Base-by-base conservation (phyloP, 2,888 invertebrate species). In the Elysia crispata region DNA sequence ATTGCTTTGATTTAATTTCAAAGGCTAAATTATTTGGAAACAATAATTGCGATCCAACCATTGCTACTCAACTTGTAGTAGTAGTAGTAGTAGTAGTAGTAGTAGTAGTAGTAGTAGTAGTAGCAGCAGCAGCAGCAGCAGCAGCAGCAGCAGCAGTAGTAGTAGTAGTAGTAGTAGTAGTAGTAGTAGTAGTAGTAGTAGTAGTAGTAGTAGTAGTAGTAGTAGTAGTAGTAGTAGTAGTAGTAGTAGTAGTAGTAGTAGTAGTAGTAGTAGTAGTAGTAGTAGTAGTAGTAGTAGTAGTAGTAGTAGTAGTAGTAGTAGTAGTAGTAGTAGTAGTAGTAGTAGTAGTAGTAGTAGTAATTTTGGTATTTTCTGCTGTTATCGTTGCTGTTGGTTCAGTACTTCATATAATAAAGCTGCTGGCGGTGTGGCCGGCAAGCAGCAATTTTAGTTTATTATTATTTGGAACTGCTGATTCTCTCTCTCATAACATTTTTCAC, bases 81-180 rank as follows among this genome's bases (percentile, higher is more conserved):
- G 54, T 54, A 54, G 54, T 54, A 54, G 54, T 54, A 54, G 54
- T 54, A 54, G 54, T 54, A 54, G 54, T 54, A 54, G 54, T 54
- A 54, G 54, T 54, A 54, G 54, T 54, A 54, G 54, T 54, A 54
- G 54, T 54, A 54, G 54, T 54, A 54, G 54, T 54, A 54, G 54
- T 54, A 54, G 54, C 13, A 54, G 54, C 18, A 54, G 54, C 18
- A 54, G 54, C 18, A 54, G 54, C 20, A 54, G 54, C 20, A 54
- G 54, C 20, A 54, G 54, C 20, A 54, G 54, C 20, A 54, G 54
- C 20, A 54, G 54, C 20, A 54, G 54, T 54, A 54, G 69, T 87
- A 93, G 86, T 94, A 91, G 13, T 92, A 89, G 88, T 94, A 94
- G 11, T 64, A 60, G 20, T 60, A 18, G 13, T 1, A 94, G 94